Evolutionary conservation across 2,113 vertebrate genomes (phyloP).

Genomic region (Gobio gobio): DNA sequence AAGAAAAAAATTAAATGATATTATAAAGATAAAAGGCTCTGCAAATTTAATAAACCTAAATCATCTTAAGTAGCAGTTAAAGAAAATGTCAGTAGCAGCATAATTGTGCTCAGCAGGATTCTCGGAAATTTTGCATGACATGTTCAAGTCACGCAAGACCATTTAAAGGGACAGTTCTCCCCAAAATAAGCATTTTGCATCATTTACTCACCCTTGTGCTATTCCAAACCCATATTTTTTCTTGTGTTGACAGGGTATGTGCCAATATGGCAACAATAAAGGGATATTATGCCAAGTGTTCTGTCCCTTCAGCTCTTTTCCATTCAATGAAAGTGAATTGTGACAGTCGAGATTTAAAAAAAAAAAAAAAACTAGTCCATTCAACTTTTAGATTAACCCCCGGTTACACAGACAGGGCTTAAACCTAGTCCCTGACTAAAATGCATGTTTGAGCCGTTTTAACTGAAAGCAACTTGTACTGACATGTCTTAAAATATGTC

Average conservation of each 20-base stretch:
- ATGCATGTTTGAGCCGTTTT: too few species aligned
- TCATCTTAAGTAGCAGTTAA: background rate
- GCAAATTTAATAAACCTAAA: background rate
- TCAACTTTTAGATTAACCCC: background rate
- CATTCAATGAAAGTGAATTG: background rate
- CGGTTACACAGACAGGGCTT: too few species aligned
- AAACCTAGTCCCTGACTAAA: too few species aligned
- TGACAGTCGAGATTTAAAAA: background rate
- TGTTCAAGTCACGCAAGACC: background rate
- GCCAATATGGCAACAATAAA: background rate
- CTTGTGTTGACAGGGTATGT: background rate
- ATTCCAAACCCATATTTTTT: background rate
- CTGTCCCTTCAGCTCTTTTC: background rate
- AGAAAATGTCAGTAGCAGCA: background rate
- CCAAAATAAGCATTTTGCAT: background rate
- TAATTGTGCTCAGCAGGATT: background rate
- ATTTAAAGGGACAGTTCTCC: background rate
- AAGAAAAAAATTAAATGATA: background rate
- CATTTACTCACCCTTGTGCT: background rate
- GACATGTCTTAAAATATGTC: too few species aligned
- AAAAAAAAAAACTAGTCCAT: background rate
- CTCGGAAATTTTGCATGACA: background rate
- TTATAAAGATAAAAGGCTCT: background rate
- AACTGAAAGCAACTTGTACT: too few species aligned
- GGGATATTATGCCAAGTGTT: background rate